Conservation (phyloP, 2,888 invertebrate genomes). For the Leucophenga maculata region DNA sequence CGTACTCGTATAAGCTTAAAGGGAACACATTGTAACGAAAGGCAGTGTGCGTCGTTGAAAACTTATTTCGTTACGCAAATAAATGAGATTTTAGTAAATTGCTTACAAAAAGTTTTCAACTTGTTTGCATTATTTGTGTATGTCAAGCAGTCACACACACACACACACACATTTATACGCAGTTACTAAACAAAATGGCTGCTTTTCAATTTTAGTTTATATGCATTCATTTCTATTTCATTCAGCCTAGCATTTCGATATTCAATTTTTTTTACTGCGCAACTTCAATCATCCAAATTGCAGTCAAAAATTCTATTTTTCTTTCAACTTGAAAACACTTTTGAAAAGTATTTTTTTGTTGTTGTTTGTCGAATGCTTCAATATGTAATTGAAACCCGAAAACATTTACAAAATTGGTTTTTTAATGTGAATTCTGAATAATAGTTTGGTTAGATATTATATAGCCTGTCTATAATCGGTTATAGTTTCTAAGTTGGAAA, state of each 20-base stretch:
- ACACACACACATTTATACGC: background rate
- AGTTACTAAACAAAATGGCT: background rate
- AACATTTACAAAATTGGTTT: too few species aligned
- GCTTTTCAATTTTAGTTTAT: too few species aligned
- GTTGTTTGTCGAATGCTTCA: slow-evolving; percentile 5
- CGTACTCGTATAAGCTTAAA: too few species aligned
- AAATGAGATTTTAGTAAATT: slow-evolving; percentile 22
- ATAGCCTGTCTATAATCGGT: too few species aligned
- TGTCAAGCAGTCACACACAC: background rate
- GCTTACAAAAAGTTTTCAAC: slow-evolving; percentile 17
- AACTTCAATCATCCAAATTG: slow-evolving; percentile 7
- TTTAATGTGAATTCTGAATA: too few species aligned
- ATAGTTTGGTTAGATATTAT: too few species aligned
- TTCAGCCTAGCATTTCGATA: too few species aligned
- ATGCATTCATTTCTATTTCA: too few species aligned
- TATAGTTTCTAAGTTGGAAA: too few species aligned
- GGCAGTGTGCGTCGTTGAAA: background rate
- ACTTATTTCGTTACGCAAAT: slow-evolving; percentile 19
- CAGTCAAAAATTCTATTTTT: background rate
- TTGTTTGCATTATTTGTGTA: slow-evolving; percentile 7
- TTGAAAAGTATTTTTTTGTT: too few species aligned
- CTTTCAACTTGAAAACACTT: too few species aligned
- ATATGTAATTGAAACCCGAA: background rate
- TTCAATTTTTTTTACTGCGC: background rate
- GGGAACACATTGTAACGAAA: too few species aligned